Evolutionary conservation across 2,113 vertebrate species (phyloP), one percentile per base, ranked within the genome.

Genomic region (Henicopernis longicauda): DNA sequence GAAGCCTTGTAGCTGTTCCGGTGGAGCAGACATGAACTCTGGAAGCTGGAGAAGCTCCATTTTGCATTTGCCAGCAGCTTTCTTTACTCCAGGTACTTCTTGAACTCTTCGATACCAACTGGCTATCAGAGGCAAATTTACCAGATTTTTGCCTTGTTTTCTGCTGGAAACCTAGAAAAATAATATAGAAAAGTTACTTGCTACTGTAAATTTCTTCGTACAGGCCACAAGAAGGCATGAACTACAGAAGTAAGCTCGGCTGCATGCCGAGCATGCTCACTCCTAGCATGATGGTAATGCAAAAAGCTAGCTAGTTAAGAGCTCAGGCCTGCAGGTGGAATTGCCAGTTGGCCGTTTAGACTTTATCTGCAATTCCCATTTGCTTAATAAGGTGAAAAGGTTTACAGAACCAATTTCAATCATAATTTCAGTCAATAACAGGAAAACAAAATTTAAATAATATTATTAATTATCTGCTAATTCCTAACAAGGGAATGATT

Each of bases 71-170:
- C 93, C 82, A 80, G 99, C 98, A 62, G 99, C 98, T 61, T 86
- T 88, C 59, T 97, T 97, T 32, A 99, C 98, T 79, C 98, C 97
- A 15, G 99, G 98, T n/a, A 99, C 98, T 95, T 99, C 98, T 66
- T 99, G 99, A 85, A 99, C 98, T 63, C 98, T 98, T 71, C 27
- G 96, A 97, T 99, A 99, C 99, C 99, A 99, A 11, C 97, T 96
- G 55, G 97, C 95, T 94, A 99, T 98, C 81, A 99, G 97, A 6
- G 99, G 99, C 65, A 99, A 98, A 27, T 96, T 91, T 40, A 93
- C 61, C 23, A 99, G 94, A 70, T 93, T 78, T 80, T 97, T 96
- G 73, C 95, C 96, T 78, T 96, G 93, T 0, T 97, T 97, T 78
- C 94, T 98, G 94, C 94, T 98, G 71, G 97, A 98, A 96, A 96